Evolutionary conservation across 2,113 vertebrate species (phyloP).

Genomic region (Lepus europaeus): DNA sequence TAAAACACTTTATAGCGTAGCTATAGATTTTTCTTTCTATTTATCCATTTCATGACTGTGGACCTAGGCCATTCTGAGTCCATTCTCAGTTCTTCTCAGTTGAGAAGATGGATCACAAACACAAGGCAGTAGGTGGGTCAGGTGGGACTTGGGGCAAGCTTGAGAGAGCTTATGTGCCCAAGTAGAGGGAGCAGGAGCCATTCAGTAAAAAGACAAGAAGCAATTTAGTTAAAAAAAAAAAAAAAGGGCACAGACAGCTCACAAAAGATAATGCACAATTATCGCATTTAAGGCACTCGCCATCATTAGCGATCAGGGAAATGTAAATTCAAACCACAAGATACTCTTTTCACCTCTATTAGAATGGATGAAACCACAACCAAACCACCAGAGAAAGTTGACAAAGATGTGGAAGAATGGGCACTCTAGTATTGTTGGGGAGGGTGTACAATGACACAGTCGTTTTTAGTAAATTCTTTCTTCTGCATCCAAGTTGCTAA

Average conservation of each 20-base stretch:
- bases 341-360: neutral
- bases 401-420: neutral
- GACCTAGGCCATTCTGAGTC: neutral
- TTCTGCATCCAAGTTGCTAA: neutral
- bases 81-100: neutral
- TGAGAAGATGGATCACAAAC: neutral
- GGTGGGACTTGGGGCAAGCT: neutral
- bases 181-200: neutral
- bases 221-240: neutral
- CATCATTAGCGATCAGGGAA: neutral
- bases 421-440: neutral
- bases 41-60: neutral
- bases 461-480: neutral
- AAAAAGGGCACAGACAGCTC: neutral
- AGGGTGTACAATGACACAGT: neutral
- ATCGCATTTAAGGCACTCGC: neutral
- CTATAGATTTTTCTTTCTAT: neutral
- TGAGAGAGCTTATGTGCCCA: neutral
- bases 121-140: neutral
- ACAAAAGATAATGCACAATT: neutral
- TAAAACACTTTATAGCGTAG: conserved; percentile 33
- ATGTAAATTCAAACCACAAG: neutral
- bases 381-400: neutral
- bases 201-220: neutral
- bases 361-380: neutral